phyloP scores from a whole-genome alignment of 2,888 invertebrate species.

The Euproctis similis region DNA sequence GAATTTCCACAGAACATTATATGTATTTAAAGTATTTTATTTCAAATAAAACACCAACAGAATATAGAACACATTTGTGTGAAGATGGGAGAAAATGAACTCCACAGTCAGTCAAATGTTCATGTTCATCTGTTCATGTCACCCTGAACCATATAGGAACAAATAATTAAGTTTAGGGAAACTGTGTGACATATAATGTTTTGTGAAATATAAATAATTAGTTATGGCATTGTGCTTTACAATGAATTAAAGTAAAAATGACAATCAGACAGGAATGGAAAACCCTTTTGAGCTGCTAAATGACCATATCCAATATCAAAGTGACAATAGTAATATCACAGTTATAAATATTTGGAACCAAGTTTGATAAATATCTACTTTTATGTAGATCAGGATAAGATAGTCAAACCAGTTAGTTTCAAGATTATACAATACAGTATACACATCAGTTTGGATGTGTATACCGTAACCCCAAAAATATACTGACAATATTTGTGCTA shows the following conservation, averaged over 20 bases:
- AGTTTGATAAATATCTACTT: conserved; percentile 10
- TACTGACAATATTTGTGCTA: too few species aligned
- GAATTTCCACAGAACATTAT: conserved; percentile 27
- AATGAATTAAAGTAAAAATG: conserved; percentile 26
- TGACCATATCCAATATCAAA: conserved; percentile 57
- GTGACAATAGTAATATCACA: conserved; percentile 69
- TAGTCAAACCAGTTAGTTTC: conserved; percentile 8
- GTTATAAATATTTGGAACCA: conserved; percentile 44
- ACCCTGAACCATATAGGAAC: conserved; percentile 52
- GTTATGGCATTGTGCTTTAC: conserved; percentile 28
- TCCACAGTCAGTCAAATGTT: conserved; percentile 22
- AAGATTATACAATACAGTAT: conserved; percentile 19
- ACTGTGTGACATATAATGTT: conserved; percentile 27
- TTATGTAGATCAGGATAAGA: conserved; percentile 12
- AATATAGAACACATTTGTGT: conserved; percentile 14
- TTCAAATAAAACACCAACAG: conserved; percentile 1
- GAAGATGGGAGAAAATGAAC: conserved; percentile 42
- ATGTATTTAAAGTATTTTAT: too few species aligned
- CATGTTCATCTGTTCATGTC: conserved; percentile 18
- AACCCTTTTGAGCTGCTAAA: conserved; percentile 39
- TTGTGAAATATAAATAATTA: conserved; percentile 35
- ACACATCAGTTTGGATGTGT: too few species aligned
- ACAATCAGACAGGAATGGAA: conserved; percentile 19
- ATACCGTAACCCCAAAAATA: too few species aligned
- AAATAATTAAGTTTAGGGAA: conserved; percentile 57